Percentiles rank a stretch among this genome's conserved stretches.
Conservation (phyloP, 2,888 invertebrate species). For the Tetranychus piercei region DNA sequence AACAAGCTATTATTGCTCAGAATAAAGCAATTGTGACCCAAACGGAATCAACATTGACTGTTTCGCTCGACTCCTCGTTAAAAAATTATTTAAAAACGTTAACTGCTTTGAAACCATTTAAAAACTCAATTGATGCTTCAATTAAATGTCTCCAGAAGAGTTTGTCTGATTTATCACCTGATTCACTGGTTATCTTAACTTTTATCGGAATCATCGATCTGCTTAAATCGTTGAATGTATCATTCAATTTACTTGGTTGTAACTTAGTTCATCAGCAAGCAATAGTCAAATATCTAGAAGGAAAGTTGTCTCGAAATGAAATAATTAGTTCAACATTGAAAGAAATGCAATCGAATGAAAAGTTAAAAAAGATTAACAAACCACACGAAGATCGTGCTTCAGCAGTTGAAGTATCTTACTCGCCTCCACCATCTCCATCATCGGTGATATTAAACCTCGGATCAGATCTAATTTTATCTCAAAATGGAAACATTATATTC, state of each 20-base stretch:
- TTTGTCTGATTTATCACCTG: background rate
- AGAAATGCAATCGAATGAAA: background rate
- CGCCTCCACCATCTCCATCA: background rate
- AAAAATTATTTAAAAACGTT: background rate
- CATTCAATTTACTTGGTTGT: background rate
- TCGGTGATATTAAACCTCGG: background rate
- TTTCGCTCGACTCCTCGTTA: background rate
- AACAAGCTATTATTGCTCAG: background rate
- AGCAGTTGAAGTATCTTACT: background rate
- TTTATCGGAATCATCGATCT: background rate
- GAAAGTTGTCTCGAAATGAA: background rate
- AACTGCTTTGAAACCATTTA: background rate
- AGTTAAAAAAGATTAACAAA: background rate
- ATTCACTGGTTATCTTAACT: background rate
- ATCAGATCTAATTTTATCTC: background rate
- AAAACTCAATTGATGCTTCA: background rate
- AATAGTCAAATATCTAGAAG: background rate
- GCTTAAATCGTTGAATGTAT: background rate
- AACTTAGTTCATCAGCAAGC: background rate
- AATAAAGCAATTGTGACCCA: background rate
- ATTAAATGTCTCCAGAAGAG: background rate
- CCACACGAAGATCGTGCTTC: background rate
- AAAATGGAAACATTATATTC: background rate
- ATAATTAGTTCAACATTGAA: background rate
- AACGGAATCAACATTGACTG: background rate